Base-by-base conservation (phyloP, 2,888 invertebrate species). In the Agonopterix arenella region DNA sequence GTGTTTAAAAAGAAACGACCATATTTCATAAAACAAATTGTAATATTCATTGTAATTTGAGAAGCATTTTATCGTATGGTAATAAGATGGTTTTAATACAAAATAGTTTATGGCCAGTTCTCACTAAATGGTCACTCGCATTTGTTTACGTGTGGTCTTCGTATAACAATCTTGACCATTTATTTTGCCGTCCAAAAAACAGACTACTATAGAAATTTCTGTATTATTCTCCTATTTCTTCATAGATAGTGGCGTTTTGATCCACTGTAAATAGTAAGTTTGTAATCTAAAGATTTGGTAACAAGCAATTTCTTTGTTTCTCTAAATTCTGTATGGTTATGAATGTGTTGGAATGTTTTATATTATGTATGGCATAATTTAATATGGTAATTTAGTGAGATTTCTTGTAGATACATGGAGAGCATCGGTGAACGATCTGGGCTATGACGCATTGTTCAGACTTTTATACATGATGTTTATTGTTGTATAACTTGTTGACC, bases 1-100 rank as follows among this genome's bases (percentile, higher is more conserved):
- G 62, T 79, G 78, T 78, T 60, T 58, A 52, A 55, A 51, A 54
- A 50, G 45, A 59, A 58, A 57, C 56, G 61, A 52, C 62, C 62
- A 70, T 80, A 78, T 73, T 74, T 80, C 76, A 78, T 76, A 69
- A 60, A 72, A 73, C 68, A 73, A 75, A 77, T 69, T 72, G 73
- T 73, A 68, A 71, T 70, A 69, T 67, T 68, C 70, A 70, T 72
- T 76, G 80, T 79, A 80, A 80, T 73, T 72, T 74, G 79, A 80
- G 76, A 72, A 66, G 52, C 57, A 59, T 63, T 62, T 59, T 57
- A 60, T 55, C 48, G 48, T 68, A 70, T 70, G 67, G 55, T 74
- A 75, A 74, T 76, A 68, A 63, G 66, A 55, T 48, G 58, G 57
- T 70, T 72, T 74, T 72, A 73, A 74, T 76, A 76, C 56, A 52